Evolutionary conservation across 1,140 invertebrate genomes (phyloP).

Genomic region (Brachionus koreanus): DNA sequence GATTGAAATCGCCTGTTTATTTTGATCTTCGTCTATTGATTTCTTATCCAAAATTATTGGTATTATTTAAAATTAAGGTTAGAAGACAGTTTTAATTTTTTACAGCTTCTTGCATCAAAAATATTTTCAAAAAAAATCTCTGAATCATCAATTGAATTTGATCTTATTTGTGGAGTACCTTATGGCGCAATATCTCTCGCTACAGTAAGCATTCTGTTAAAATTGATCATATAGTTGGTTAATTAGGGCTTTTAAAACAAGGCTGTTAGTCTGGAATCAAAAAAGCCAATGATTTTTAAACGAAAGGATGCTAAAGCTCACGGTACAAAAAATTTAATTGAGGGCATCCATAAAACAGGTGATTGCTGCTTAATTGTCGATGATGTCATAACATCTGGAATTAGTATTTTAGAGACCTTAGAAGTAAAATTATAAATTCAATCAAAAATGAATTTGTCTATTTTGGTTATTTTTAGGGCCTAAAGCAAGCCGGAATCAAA

Average conservation of each 20-base stretch:
- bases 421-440: conserved; percentile 49
- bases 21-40: conserved; percentile 85
- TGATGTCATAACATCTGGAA: conserved; percentile 91
- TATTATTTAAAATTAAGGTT: conserved; percentile 54
- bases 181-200: conserved; percentile 92
- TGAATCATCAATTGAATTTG: conserved; percentile 58
- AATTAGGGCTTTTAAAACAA: conserved; percentile 44
- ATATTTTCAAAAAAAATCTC: conserved; percentile 65
- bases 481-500: conserved; percentile 69
- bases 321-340: conserved; percentile 91
- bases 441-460: no score
- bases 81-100: conserved; percentile 45
- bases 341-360: conserved; percentile 75
- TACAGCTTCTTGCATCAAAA: conserved; percentile 66
- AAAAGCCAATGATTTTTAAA: conserved; percentile 78
- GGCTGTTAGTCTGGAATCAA: conserved; percentile 55
- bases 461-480: conserved; percentile 56
- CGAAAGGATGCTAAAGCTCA: conserved; percentile 81
- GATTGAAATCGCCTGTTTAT: conserved; percentile 85
- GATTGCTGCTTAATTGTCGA: conserved; percentile 85
- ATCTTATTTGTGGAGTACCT: conserved; percentile 87
- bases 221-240: neutral
- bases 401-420: conserved; percentile 85
- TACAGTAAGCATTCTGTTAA: conserved; percentile 63
- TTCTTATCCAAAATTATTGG: conserved; percentile 80